Evolutionary conservation across 2,888 invertebrate genomes (phyloP), one percentile per base, ranked within the genome.

Genomic region (Patella caerulea): DNA sequence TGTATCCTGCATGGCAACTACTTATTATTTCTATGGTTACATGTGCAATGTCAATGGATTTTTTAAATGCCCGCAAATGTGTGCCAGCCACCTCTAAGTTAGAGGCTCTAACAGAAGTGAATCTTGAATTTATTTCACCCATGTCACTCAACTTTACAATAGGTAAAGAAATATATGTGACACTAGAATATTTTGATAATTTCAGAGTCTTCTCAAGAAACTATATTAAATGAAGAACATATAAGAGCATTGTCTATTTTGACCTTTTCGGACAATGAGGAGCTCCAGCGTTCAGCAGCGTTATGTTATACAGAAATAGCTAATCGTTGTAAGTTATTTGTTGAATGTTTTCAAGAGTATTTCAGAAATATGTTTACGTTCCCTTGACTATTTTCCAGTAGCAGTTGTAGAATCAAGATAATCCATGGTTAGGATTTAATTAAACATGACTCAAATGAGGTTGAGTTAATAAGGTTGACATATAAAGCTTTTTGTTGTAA

Each of bases 281-380:
- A 90, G 29, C 81, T 90, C 7, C 90, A 90, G 76, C 77, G 82
- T 52, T 90, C 89, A 9, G 89, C 90, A 1, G 88, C 88, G 0
- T 83, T 89, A 0, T 90, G 88, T 78, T 89, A 85, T 77, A 85
- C 85, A 2, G 89, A 89, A 79, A 82, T 89, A 78, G 88, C 88
- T 73, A 87, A 87, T 59, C 85, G 85, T 83, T 85, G 90, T 90
- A 80, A 83, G 45, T 45, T 9, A 9, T 45, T 45, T 45, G 7
- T 45, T 45, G 45, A 45, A 45, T 45, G 7, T 9, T 45, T 45
- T 45, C 7, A 45, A 45, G 45, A 9, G 9, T 45, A 45, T 45
- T 45, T 45, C 45, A 45, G 45, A 45, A 45, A 45, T 45, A 45
- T 45, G 7, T 45, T 45, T 45, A 7, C 9, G 4, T 7, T 9